A percentile compares a stretch with the other conserved stretches of the same genome.
phyloP scores from a whole-genome alignment of 2,888 invertebrate genomes.

The Lycia hirtaria region DNA sequence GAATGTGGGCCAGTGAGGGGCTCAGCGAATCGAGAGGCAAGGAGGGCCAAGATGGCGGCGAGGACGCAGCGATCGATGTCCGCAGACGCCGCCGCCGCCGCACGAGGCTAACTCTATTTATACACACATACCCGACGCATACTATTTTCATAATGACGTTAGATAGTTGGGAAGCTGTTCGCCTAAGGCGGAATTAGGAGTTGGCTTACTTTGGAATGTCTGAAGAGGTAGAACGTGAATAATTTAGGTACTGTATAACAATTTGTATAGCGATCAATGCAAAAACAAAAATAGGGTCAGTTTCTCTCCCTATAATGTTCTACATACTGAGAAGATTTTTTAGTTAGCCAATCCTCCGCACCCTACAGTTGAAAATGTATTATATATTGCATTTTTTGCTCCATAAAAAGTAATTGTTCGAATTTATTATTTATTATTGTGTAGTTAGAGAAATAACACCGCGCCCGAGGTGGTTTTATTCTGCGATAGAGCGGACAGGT shows the following conservation, averaged over 20 bases:
- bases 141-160: conserved; percentile 69
- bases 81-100: conserved; percentile 71
- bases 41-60: conserved; percentile 84
- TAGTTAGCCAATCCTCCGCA: background rate
- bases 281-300: background rate
- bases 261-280: background rate
- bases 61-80: conserved; percentile 84
- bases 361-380: background rate
- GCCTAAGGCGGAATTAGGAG: conserved; percentile 25
- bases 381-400: conserved; percentile 1
- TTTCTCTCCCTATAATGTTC: background rate
- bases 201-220: background rate
- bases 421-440: conserved; percentile 12
- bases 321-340: background rate
- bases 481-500: conserved; percentile 23
- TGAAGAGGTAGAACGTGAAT: background rate
- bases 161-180: conserved; percentile 47
- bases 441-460: conserved; percentile 17
- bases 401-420: background rate
- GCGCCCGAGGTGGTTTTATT: conserved; percentile 12
- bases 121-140: conserved; percentile 66
- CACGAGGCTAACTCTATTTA: conserved; percentile 81
- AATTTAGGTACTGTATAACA: background rate
- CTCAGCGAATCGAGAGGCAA: conserved; percentile 75
- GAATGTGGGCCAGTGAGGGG: conserved; percentile 83